These are phyloP conservation scores for Podiceps cristatus DNA, from an alignment of 2,113 vertebrate species.

Conservation along the genomic window DNA sequence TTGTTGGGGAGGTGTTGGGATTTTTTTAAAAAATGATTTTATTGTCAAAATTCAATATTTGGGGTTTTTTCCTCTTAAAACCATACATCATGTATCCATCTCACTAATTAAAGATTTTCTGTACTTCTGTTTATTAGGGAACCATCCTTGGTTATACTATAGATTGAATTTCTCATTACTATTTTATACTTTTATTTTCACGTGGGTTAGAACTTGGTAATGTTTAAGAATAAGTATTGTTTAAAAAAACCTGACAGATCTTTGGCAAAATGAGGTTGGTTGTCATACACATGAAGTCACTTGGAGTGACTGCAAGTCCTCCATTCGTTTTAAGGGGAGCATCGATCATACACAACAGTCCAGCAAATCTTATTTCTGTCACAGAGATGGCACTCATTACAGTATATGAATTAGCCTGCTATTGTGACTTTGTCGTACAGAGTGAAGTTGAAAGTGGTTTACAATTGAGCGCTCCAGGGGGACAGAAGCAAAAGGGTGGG, in stretches of 20 bases:
- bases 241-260: neutral
- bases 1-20: neutral
- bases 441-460: neutral
- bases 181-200: neutral
- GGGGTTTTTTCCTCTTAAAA: neutral
- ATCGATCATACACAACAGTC: neutral
- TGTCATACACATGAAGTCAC: neutral
- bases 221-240: neutral
- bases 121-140: neutral
- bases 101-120: constrained; percentile 26
- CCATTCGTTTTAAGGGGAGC: neutral
- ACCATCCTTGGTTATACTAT: neutral
- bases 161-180: neutral
- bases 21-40: constrained; percentile 38
- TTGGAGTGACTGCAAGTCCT: neutral
- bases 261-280: neutral
- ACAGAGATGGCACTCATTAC: neutral
- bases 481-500: neutral
- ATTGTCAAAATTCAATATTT: neutral
- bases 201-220: neutral
- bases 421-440: neutral
- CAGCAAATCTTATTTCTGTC: neutral
- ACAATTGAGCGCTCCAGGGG: neutral
- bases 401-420: neutral
- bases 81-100: neutral